A percentile compares a stretch with the other conserved stretches of the same genome.
Conservation (phyloP, 2,797 vertebrate species). For the Anisognathus igniventris region DNA sequence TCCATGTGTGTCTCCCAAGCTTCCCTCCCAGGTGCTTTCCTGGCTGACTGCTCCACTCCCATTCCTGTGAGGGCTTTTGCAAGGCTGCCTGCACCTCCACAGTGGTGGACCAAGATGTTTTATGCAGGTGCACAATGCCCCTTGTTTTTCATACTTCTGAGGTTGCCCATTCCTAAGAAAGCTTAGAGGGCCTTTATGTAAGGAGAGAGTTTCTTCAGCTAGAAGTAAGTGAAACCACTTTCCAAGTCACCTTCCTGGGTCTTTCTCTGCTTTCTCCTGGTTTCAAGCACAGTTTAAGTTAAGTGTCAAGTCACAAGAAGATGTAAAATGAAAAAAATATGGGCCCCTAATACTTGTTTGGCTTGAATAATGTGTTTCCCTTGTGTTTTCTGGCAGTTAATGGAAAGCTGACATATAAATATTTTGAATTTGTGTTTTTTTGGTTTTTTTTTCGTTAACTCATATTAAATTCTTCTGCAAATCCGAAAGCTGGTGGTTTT, state of each 20-base stretch:
- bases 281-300: not conserved
- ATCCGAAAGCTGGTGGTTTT: not conserved
- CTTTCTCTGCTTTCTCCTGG: not conserved
- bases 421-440: not conserved
- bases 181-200: not conserved
- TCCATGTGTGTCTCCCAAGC: not conserved
- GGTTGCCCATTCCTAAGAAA: not conserved
- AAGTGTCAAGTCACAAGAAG: not conserved
- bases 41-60: not conserved
- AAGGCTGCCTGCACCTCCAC: not conserved
- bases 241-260: not conserved
- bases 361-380: not conserved
- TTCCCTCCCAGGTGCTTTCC: rapidly evolving
- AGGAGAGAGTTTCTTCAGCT: not conserved
- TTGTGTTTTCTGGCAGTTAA: not conserved
- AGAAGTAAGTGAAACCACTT: not conserved
- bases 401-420: not conserved
- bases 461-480: not conserved
- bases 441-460: not conserved
- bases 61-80: not conserved
- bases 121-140: not conserved
- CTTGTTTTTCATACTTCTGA: not conserved
- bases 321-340: not conserved
- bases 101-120: not conserved
- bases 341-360: not conserved